Base-by-base conservation (phyloP, 2,888 invertebrate species). In the Agapostemon virescens region DNA sequence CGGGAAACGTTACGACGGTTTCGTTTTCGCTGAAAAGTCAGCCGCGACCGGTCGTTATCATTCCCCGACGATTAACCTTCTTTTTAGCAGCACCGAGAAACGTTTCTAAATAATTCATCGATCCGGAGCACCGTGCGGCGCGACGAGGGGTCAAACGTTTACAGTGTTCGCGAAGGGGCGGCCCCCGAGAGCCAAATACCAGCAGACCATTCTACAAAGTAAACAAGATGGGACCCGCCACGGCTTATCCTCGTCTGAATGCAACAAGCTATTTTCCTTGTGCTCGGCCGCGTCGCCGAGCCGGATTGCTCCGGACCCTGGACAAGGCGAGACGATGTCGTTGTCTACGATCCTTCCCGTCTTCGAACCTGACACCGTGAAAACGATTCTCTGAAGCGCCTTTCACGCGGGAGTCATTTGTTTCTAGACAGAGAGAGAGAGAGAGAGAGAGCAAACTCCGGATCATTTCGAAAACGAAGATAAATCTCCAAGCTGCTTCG, bases 261-360 rank as follows among this genome's bases (percentile, higher is more conserved):
- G 89, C 89, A 90, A 90, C 90, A 90, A 90, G 89, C 90, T 89
- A 88, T 89, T 88, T 87, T 75, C 74, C 74, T 77, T 69, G 76
- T 74, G 55, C 69, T 55, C 74, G 40, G 49, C 33, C 33, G 73
- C 55, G 38, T 40, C 23, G 72, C 66, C 72, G 75, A 58, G 40
- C 68, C 20, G 49, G 23, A 63, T 69, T 76, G 75, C 74, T 69
- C 64, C 63, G 67, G 78, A 79, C 81, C 15, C 55, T 55, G 30
- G 26, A 55, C 55, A 55, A 26, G 71, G 61, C 74, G 63, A 61
- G 61, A 40, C 64, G 55, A 68, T 40, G 49, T 58, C 40, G 61
- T 71, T 69, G 55, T 67, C 66, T 40, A 20, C 42, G 38, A 6
- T 55, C 38, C 71, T 42, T 45, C 38, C 68, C 52, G 42, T 52